Evolutionary conservation across 2,113 vertebrate species (phyloP).

Genomic region (Rhea pennata): DNA sequence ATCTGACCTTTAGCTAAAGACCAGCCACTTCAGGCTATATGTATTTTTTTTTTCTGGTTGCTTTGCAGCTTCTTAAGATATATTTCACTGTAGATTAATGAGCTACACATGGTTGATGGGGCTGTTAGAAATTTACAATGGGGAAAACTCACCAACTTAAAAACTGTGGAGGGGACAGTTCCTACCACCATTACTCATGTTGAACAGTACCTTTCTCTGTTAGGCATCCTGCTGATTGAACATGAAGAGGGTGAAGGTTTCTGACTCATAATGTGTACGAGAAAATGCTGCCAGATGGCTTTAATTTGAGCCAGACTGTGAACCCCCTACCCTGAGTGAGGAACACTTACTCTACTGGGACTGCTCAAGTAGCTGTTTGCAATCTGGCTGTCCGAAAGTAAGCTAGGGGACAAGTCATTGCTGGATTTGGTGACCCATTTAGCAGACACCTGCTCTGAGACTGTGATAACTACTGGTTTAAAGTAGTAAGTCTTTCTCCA

Average conservation of each 20-base stretch:
- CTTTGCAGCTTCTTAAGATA: constrained; percentile 53
- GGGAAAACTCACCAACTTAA: not conserved
- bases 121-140: constrained; percentile 36
- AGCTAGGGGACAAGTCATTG: not conserved
- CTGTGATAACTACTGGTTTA: not conserved
- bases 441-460: constrained; percentile 53
- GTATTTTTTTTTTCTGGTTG: constrained; percentile 47
- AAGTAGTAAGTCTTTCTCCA: not conserved
- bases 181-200: constrained; percentile 43
- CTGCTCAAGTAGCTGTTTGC: constrained; percentile 62
- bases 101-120: constrained; percentile 57
- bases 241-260: constrained; percentile 70
- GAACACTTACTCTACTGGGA: constrained; percentile 42
- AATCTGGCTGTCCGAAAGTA: constrained; percentile 53
- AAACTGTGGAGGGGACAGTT: constrained; percentile 41
- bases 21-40: constrained; percentile 33
- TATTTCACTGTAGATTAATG: constrained; percentile 55
- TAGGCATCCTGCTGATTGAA: constrained; percentile 68
- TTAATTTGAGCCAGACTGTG: constrained; percentile 67
- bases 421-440: constrained; percentile 9
- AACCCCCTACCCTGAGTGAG: constrained; percentile 43
- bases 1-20: constrained; percentile 61
- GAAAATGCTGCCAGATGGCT: constrained; percentile 61
- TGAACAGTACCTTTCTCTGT: constrained; percentile 54
- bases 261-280: constrained; percentile 36